These are phyloP conservation scores for Nineta flava DNA, from an alignment of 2,888 invertebrate species.

Conservation along the genomic window DNA sequence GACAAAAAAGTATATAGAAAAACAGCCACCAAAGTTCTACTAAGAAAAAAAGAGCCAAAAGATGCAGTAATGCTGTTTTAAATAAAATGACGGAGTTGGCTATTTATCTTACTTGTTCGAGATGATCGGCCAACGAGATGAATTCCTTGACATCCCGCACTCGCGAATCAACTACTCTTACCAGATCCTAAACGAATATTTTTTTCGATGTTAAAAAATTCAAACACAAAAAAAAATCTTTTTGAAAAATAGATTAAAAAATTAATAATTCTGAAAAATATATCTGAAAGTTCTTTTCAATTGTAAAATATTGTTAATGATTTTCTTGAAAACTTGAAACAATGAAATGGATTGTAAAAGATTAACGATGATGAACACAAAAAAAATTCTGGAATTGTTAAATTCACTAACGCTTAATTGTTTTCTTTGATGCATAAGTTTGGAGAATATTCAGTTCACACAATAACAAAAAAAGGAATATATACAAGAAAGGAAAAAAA, in stretches of 20 bases:
- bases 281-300: neutral
- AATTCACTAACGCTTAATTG: too few species aligned
- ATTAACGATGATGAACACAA: too few species aligned
- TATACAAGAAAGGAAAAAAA: neutral
- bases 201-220: neutral
- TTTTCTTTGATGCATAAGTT: too few species aligned
- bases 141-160: constrained; percentile 57
- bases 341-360: too few species aligned
- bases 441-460: too few species aligned
- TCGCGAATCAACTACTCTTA: constrained; percentile 55
- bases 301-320: too few species aligned
- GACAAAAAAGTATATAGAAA: too few species aligned
- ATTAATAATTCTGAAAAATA: neutral
- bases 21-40: too few species aligned
- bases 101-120: constrained; percentile 62
- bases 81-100: neutral
- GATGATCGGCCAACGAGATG: constrained; percentile 57
- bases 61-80: too few species aligned
- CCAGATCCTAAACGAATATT: constrained; percentile 45
- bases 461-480: neutral
- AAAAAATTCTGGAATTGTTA: too few species aligned
- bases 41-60: too few species aligned
- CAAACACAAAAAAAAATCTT: neutral
- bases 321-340: too few species aligned
- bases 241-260: neutral